Conservation (phyloP, 1,140 invertebrate species). For the Drosophila kohkoa region DNA sequence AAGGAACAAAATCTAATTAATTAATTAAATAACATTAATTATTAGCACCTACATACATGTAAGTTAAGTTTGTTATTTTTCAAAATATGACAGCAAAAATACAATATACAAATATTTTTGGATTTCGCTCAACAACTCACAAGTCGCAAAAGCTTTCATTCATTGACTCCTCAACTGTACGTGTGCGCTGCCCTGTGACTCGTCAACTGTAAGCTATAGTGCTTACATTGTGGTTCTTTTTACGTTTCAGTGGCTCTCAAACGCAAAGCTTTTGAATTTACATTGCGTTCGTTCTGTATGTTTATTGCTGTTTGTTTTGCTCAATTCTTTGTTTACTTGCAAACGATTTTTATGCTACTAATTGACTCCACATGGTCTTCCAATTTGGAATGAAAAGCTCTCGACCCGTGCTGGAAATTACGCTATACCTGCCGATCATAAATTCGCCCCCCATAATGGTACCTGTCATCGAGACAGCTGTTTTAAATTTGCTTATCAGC, state of each 20-base stretch:
- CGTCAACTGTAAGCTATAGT: constrained; percentile 8
- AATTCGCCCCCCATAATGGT: constrained; percentile 3
- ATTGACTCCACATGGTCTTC: constrained; percentile 13
- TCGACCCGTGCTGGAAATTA: constrained; percentile 50
- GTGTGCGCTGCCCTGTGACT: neutral
- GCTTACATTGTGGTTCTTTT: neutral
- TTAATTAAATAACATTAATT: constrained; percentile 55
- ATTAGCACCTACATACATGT: constrained; percentile 57
- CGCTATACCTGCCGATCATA: constrained; percentile 27
- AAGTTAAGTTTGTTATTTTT: constrained; percentile 82
- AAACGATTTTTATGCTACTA: constrained; percentile 13
- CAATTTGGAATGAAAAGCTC: constrained; percentile 40
- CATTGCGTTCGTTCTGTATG: neutral
- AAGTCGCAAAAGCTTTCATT: constrained; percentile 14
- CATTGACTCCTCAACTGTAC: constrained; percentile 19
- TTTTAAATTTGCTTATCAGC: constrained; percentile 38
- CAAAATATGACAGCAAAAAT: constrained; percentile 66
- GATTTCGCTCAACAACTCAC: constrained; percentile 69
- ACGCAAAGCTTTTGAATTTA: constrained; percentile 17
- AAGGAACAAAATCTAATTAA: constrained; percentile 23
- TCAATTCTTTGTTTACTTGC: constrained; percentile 64
- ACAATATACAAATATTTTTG: constrained; percentile 74
- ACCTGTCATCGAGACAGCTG: constrained; percentile 17
- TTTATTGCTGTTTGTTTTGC: constrained; percentile 59
- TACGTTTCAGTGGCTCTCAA: constrained; percentile 2